Evolutionary conservation across 2,797 vertebrate genomes (phyloP).

Genomic region (Pangasius krempfi): DNA sequence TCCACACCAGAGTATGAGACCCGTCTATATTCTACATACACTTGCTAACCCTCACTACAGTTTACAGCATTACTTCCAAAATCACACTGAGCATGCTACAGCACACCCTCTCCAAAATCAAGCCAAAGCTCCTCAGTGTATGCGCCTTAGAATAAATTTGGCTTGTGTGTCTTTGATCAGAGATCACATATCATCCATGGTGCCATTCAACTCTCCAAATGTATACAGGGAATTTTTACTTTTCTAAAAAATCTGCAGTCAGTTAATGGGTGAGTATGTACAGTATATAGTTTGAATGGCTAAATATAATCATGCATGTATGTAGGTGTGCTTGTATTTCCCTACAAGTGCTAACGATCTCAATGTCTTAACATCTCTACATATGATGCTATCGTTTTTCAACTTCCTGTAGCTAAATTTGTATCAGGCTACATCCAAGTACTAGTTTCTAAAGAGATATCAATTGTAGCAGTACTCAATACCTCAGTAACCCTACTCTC

Average conservation of each 20-base stretch:
- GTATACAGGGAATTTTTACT: not conserved
- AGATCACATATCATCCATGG: not conserved
- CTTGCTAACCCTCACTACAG: not conserved
- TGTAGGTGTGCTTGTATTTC: not conserved
- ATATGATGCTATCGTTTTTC: not conserved
- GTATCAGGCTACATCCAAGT: not conserved
- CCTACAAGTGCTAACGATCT: not conserved
- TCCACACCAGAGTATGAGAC: constrained; percentile 20
- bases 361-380: not conserved
- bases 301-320: not conserved
- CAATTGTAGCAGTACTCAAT: not conserved
- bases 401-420: not conserved
- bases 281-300: not conserved
- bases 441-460: not conserved
- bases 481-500: not conserved
- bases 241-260: not conserved
- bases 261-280: not conserved
- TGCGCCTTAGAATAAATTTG: not conserved
- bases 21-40: constrained; percentile 22
- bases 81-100: not conserved
- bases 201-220: not conserved
- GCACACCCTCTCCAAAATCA: not conserved
- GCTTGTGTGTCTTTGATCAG: not conserved
- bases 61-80: not conserved
- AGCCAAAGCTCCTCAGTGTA: not conserved